These are phyloP conservation scores for Leptopilina drosophilae DNA, from an alignment of 2,888 invertebrate genomes.

Conservation along the genomic window DNA sequence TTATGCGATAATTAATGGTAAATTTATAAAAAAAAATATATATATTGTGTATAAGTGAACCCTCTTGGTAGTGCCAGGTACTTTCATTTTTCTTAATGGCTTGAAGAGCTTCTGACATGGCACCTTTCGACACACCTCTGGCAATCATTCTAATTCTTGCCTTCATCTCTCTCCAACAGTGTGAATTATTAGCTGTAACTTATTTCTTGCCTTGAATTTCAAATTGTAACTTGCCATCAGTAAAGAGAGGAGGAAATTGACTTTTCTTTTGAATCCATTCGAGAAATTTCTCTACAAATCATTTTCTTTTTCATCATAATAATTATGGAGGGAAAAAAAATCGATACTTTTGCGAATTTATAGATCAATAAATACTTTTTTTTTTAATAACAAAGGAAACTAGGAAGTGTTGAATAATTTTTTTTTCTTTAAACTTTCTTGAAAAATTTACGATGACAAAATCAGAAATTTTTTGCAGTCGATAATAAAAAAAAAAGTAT, in stretches of 20 bases:
- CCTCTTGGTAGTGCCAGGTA: conserved; percentile 32
- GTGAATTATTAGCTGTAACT: conserved; percentile 1
- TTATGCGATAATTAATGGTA: conserved; percentile 6
- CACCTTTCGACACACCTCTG: conserved; percentile 23
- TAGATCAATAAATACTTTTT: too few species aligned
- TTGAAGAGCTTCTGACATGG: conserved; percentile 28
- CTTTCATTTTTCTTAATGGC: conserved; percentile 26
- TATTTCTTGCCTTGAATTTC: not conserved
- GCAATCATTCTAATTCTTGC: conserved; percentile 1
- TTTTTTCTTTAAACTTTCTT: too few species aligned
- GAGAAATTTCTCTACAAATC: not conserved
- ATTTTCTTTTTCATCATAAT: not conserved
- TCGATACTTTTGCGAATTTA: too few species aligned
- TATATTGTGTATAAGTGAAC: not conserved
- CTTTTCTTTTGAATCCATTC: not conserved
- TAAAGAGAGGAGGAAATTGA: not conserved
- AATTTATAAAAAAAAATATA: conserved; percentile 2
- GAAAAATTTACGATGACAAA: too few species aligned
- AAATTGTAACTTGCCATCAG: not conserved
- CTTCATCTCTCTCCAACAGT: not conserved
- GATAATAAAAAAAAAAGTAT: too few species aligned
- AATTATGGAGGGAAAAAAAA: not conserved
- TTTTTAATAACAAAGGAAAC: too few species aligned
- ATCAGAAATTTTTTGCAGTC: too few species aligned
- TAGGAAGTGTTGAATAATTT: too few species aligned